Evolutionary conservation across 2,113 vertebrate species (phyloP).

Genomic region (Piprites chloris): DNA sequence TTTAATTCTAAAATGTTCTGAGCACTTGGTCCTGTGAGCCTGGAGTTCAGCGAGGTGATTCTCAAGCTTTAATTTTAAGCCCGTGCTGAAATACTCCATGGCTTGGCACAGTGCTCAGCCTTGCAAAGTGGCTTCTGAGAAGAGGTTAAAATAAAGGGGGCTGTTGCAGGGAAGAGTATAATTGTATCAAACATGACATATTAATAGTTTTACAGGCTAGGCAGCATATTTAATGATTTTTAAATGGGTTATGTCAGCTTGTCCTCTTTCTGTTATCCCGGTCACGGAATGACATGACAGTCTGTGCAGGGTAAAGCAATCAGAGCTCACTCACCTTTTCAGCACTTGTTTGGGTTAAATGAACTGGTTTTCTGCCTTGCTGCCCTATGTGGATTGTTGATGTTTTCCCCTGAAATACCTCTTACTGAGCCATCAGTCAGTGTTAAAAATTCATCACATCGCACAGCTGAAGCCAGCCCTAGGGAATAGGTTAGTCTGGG

Average conservation of each 20-base stretch:
- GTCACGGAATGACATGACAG: slow-evolving; percentile 4
- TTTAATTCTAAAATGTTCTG: neutral
- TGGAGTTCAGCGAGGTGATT: neutral
- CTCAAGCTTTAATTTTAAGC: neutral
- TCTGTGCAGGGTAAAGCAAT: neutral
- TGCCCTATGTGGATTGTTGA: slow-evolving; percentile 21
- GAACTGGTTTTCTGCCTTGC: slow-evolving; percentile 11
- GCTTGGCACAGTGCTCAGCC: neutral
- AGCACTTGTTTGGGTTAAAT: neutral
- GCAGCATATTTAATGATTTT: slow-evolving; percentile 39
- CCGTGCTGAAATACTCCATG: neutral
- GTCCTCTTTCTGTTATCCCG: slow-evolving; percentile 35
- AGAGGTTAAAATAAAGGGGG: neutral
- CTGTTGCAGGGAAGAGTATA: neutral
- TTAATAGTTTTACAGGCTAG: slow-evolving; percentile 26
- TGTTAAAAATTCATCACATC: slow-evolving; percentile 52
- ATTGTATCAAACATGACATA: neutral
- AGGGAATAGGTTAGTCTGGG: slow-evolving; percentile 42
- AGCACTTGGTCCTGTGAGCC: neutral
- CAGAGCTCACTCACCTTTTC: neutral
- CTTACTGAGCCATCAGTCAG: slow-evolving; percentile 43
- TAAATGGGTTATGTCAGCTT: slow-evolving; percentile 57
- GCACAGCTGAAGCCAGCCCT: slow-evolving; percentile 41
- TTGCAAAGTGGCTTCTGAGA: neutral
- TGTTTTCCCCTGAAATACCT: slow-evolving; percentile 39